Evolutionary conservation across 2,888 invertebrate genomes (phyloP).

Genomic region (Chironomus riparius): DNA sequence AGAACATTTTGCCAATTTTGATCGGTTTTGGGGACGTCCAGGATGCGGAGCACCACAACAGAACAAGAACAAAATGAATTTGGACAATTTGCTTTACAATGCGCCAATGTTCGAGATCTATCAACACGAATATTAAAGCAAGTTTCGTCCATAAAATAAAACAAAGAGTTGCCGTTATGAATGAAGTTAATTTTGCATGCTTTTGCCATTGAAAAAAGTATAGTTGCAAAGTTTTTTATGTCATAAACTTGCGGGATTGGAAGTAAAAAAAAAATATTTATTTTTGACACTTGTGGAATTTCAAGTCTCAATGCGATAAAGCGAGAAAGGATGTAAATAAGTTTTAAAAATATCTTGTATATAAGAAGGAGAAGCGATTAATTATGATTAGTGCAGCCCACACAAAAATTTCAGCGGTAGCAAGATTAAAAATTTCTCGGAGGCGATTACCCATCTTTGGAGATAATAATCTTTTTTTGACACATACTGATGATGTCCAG

Average conservation of each 20-base stretch:
- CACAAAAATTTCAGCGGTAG: too few species aligned
- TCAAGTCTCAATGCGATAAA: too few species aligned
- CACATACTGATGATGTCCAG: too few species aligned
- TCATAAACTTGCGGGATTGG: neutral
- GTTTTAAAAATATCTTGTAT: too few species aligned
- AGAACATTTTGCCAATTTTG: constrained; percentile 67
- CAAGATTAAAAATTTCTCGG: too few species aligned
- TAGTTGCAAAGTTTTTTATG: neutral
- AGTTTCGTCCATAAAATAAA: neutral
- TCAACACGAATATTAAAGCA: neutral
- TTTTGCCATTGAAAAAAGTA: neutral
- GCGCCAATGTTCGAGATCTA: constrained; percentile 31
- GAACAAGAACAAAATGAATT: constrained; percentile 39
- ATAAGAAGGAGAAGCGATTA: too few species aligned
- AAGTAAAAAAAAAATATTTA: too few species aligned
- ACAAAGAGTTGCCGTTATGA: neutral
- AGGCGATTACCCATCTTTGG: too few species aligned
- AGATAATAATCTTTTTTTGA: too few species aligned
- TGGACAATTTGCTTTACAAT: constrained; percentile 43
- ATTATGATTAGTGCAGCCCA: too few species aligned
- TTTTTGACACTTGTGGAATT: too few species aligned
- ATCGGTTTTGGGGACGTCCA: constrained; percentile 69
- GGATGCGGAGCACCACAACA: constrained; percentile 45
- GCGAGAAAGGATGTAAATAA: too few species aligned
- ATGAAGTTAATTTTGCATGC: neutral